Base-by-base conservation (phyloP, 2,888 invertebrate species). In the Conomelus anceps region DNA sequence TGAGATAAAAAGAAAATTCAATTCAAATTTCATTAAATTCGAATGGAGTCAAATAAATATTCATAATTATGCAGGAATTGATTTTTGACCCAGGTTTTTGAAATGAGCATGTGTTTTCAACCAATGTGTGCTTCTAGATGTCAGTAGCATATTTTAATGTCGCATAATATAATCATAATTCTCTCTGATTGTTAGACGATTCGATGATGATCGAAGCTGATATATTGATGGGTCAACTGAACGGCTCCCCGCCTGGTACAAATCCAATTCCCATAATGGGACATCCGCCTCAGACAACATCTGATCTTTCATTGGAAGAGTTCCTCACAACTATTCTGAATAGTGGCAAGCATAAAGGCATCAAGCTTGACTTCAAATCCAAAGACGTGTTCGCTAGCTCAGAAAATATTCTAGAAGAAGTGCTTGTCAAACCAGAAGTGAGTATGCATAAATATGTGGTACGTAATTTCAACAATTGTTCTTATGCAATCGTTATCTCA, bases 351-450 rank as follows among this genome's bases (percentile, higher is more conserved):
- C 92, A 92, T 91, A 98, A 97, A 92, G 98, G 98, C 0, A 95
- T 98, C 0, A 98, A 98, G 93, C 93, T 98, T 86, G 98, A 98
- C 93, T 98, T 98, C 92, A 98, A 98, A 93, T 95, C 95, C 0
- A 95, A 96, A 85, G 96, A 96, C 86, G 97, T 96, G 0, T 96
- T 96, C 86, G 89, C 90, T 23, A 90, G 89, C 13, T 91, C 91
- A 11, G 91, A 91, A 88, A 89, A 88, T 23, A 89, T 91, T 17
- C 26, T 91, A 17, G 89, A 90, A 34, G 88, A 90, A 29, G n/a
- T 89, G 7, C 88, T 90, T 24, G 24, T 87, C 11, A 89, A 90
- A 34, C 87, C 88, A 87, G 88, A 90, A 87, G 91, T 91, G 89
- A 89, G 88, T 90, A 13, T n/a, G n/a, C n/a, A n/a, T n/a, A n/a